These are phyloP conservation scores for Archaeoteleia sp. DNA, from an alignment of 2,888 invertebrate genomes.

Conservation along the genomic window DNA sequence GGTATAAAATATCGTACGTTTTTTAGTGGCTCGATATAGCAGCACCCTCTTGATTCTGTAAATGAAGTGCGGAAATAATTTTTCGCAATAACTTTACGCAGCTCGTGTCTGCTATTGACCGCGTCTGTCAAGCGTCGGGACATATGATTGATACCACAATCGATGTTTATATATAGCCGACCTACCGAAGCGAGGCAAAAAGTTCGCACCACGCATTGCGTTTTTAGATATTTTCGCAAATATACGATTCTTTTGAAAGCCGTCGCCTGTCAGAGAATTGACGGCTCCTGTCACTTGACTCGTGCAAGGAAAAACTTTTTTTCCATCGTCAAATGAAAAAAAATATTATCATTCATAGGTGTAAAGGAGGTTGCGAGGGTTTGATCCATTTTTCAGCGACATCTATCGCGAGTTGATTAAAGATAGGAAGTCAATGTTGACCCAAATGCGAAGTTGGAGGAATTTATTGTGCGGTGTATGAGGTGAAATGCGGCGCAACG, in stretches of 20 bases:
- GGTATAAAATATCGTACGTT: too few species aligned
- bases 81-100: slow-evolving; percentile 42
- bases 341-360: slow-evolving; percentile 14
- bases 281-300: slow-evolving; percentile 39
- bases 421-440: slow-evolving; percentile 22
- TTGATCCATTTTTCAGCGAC: slow-evolving; percentile 14
- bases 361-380: slow-evolving; percentile 12
- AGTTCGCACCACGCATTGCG: slow-evolving; percentile 23
- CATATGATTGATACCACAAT: slow-evolving; percentile 49
- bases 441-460: slow-evolving; percentile 49
- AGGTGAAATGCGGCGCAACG: slow-evolving; percentile 48
- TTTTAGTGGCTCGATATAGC: too few species aligned
- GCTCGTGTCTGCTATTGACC: slow-evolving; percentile 43
- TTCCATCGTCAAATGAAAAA: not conserved
- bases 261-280: slow-evolving; percentile 30
- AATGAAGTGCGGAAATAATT: slow-evolving; percentile 39
- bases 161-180: slow-evolving; percentile 38
- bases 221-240: slow-evolving; percentile 26
- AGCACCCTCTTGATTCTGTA: slow-evolving; percentile 2
- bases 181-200: slow-evolving; percentile 30
- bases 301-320: slow-evolving; percentile 32
- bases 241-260: slow-evolving; percentile 40
- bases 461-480: slow-evolving; percentile 42
- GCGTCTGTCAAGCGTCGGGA: slow-evolving; percentile 43
- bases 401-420: too few species aligned